Base-by-base conservation (phyloP, 2,888 invertebrate species). In the Luperina testacea region DNA sequence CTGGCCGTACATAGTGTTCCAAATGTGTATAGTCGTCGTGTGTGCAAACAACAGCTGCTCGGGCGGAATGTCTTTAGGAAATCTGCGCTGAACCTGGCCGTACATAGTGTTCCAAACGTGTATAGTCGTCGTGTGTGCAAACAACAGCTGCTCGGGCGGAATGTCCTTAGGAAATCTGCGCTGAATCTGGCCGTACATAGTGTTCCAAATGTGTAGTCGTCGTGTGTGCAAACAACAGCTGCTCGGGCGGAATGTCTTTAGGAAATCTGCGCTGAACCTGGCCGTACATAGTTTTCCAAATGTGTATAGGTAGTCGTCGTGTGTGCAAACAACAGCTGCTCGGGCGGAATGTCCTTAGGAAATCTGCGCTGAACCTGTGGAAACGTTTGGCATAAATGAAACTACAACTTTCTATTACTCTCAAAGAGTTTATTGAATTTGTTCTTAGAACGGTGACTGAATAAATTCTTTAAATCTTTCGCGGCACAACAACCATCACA, bases 361-460 rank as follows among this genome's bases (percentile, higher is more conserved):
- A 2, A 32, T 45, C 53, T 48, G 45, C 45, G 32, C 24, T 17
- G 51, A 9, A 17, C 24, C 24, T 7, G 4, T 11, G 61, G 13
- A 59, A 17, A 27, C 5, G 42, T 48, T 63, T 1, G 70, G 20
- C 8, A 59, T 32, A 89, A 94, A 90, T 90, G 67, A 92, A 92
- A 92, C 88, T 79, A 87, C 45, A 69, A 7, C 9, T 45, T 72
- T 87, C 27, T 81, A 65, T 77, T 86, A 95, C 95, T 95, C 95
- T 95, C 91, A 93, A 87, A 95, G 95, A 95, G 95, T 95, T 90
- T 93, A 91, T 91, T 94, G 90, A 89, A 87, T 92, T 94, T 91
- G 95, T 95, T 95, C 95, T 95, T 95, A 90, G 95, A 95, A 95
- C 95, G 92, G 90, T 90, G 91, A 89, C 87, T 87, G 87, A 90